Percentiles rank a stretch among this genome's conserved stretches.
Evolutionary conservation across 2,797 vertebrate genomes (phyloP).

Genomic region (Echiichthys vipera): DNA sequence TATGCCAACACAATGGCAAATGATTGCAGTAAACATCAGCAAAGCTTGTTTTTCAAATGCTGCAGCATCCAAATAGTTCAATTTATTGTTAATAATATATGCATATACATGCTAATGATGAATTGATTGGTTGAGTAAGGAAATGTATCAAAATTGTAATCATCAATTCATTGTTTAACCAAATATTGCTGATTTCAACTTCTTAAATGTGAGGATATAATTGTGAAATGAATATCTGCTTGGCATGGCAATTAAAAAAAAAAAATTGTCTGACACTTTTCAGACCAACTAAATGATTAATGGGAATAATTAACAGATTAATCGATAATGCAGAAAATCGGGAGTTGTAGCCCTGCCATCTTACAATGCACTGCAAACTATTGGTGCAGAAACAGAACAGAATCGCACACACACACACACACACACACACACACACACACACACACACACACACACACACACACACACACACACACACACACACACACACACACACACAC

Average conservation of each 20-base stretch:
- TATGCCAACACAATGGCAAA: conserved; percentile 14
- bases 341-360: neutral
- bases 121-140: neutral
- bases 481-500: neutral
- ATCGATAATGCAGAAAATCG: neutral
- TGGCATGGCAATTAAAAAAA: too few relatives aligned
- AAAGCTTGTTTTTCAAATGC: neutral
- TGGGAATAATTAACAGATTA: neutral
- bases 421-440: too few relatives aligned
- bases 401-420: neutral
- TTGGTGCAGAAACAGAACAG: neutral
- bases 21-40: neutral
- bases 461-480: too few relatives aligned
- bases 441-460: neutral
- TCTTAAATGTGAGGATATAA: neutral
- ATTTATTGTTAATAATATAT: neutral
- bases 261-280: neutral
- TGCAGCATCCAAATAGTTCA: neutral
- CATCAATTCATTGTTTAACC: neutral
- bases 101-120: neutral
- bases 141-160: neutral
- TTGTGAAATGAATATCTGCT: neutral
- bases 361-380: neutral
- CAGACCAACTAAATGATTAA: neutral
- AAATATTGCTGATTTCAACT: too few relatives aligned